These are phyloP conservation scores for Sylvia atricapilla DNA, from an alignment of 2,113 vertebrate species.

Conservation along the genomic window DNA sequence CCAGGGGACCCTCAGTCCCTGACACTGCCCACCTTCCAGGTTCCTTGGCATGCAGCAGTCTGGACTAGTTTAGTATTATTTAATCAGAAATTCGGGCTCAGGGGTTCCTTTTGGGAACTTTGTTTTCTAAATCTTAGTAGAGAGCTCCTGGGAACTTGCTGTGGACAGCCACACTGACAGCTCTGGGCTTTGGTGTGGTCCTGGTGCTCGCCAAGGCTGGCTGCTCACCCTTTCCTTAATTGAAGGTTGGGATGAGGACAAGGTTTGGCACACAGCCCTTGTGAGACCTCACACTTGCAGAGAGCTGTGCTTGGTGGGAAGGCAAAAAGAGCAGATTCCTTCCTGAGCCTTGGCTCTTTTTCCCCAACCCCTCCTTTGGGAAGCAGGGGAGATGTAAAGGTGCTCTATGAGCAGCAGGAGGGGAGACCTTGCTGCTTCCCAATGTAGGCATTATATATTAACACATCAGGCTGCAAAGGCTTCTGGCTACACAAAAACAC, in stretches of 20 bases:
- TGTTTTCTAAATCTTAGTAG: not conserved
- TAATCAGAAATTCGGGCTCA: not conserved
- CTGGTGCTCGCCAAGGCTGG: not conserved
- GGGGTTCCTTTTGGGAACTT: not conserved
- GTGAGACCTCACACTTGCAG: not conserved
- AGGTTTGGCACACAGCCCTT: constrained; percentile 12
- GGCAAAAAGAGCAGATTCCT: not conserved
- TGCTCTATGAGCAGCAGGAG: not conserved
- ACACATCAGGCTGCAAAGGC: not conserved
- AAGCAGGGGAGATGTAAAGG: constrained; percentile 4
- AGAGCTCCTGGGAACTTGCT: not conserved
- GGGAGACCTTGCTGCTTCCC: not conserved
- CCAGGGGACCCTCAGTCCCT: not conserved
- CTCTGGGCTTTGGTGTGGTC: not conserved
- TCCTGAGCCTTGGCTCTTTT: not conserved
- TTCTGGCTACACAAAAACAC: not conserved
- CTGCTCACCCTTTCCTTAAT: constrained; percentile 1
- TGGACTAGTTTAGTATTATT: not conserved
- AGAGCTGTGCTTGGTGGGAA: not conserved
- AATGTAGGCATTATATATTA: not conserved
- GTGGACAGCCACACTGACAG: not conserved
- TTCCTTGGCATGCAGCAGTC: not conserved
- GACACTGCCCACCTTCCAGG: not conserved
- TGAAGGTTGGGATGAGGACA: constrained; percentile 20
- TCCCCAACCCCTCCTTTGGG: not conserved